Conservation (phyloP, 2,797 vertebrate species). For the Neomorphus geoffroyi region DNA sequence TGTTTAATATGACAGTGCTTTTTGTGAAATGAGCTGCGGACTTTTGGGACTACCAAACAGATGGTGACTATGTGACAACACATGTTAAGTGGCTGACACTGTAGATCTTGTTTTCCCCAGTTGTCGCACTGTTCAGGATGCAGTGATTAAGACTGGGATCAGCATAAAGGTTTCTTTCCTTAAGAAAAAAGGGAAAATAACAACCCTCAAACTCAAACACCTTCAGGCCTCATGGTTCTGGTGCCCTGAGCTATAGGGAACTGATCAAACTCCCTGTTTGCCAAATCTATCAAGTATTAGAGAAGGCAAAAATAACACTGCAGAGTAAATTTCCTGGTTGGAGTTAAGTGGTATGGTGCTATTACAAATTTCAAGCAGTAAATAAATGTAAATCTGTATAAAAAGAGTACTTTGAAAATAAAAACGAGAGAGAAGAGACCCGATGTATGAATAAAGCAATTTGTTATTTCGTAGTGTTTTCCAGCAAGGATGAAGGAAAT, state of each 20-base stretch:
- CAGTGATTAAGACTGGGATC: neutral
- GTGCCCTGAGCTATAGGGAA: neutral
- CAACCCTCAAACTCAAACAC: neutral
- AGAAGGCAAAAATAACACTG: neutral
- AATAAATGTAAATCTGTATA: neutral
- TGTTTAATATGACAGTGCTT: constrained; percentile 41
- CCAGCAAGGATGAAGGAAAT: neutral
- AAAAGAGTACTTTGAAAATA: neutral
- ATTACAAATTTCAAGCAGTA: neutral
- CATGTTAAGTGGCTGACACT: constrained; percentile 59
- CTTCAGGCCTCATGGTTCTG: neutral
- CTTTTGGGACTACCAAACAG: constrained; percentile 45
- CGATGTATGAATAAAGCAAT: neutral
- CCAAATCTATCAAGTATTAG: neutral
- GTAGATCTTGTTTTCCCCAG: constrained; percentile 44
- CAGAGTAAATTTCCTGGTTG: neutral
- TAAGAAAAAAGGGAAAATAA: neutral
- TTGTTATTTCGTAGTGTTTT: neutral
- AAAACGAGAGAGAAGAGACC: neutral
- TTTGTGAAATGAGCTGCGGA: constrained; percentile 26
- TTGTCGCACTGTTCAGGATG: neutral
- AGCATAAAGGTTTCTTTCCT: neutral
- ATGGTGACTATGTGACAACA: constrained; percentile 45
- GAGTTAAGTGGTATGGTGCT: neutral
- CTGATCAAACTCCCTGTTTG: neutral